Conservation (phyloP, 1,140 invertebrate species). For the Planococcus citri region DNA sequence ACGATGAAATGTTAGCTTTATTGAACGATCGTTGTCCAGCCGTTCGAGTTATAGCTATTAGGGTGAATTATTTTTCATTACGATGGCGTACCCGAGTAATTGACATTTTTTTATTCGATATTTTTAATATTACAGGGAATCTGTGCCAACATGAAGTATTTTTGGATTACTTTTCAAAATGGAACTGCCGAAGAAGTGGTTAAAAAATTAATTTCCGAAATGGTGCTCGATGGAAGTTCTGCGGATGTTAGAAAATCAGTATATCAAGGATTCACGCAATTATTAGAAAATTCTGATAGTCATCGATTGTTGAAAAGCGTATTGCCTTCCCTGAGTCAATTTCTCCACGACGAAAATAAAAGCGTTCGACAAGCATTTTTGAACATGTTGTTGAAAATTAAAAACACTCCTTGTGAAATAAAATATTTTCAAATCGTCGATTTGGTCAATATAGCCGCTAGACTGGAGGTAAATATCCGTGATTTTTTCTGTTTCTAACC, state of each 20-base stretch:
- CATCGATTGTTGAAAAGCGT: constrained; percentile 22
- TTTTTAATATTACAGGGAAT: constrained; percentile 25
- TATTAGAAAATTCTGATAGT: constrained; percentile 23
- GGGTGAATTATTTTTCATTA: constrained; percentile 23
- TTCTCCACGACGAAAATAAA: constrained; percentile 28
- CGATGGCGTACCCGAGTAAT: neutral
- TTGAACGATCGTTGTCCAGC: constrained; percentile 27
- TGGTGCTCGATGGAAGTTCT: constrained; percentile 25
- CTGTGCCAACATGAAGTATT: constrained; percentile 21
- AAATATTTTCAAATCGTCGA: constrained; percentile 26
- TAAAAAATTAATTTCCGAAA: constrained; percentile 22
- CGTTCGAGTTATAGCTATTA: constrained; percentile 28
- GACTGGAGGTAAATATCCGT: constrained; percentile 27
- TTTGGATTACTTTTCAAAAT: constrained; percentile 24
- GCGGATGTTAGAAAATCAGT: constrained; percentile 25
- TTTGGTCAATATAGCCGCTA: constrained; percentile 24
- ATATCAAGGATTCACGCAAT: constrained; percentile 24
- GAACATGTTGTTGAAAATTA: constrained; percentile 26
- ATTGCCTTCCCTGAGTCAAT: constrained; percentile 22
- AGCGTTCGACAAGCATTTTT: constrained; percentile 27
- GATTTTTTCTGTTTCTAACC: neutral
- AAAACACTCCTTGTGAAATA: constrained; percentile 21
- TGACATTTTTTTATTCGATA: neutral
- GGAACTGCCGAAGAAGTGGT: constrained; percentile 24
- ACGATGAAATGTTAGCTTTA: constrained; percentile 27